A percentile compares a stretch with the other conserved stretches of the same genome.
These are phyloP conservation scores for Enhydra lutris DNA, from an alignment of 2,113 vertebrate genomes.

Conservation along the genomic window DNA sequence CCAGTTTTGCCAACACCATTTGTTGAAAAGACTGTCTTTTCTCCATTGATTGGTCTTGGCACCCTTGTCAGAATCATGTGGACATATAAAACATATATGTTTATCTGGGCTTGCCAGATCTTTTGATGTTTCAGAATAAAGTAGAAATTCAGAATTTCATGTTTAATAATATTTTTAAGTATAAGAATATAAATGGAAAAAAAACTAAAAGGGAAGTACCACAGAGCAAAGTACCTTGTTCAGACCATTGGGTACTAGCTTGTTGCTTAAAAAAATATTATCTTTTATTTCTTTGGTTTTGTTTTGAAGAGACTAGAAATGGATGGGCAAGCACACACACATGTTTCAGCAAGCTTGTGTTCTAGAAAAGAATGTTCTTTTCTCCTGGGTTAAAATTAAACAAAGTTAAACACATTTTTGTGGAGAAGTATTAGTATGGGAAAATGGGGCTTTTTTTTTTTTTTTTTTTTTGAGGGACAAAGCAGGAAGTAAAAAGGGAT, in stretches of 20 bases:
- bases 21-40: not conserved
- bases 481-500: not conserved
- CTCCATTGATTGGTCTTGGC: not conserved
- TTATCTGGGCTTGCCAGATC: not conserved
- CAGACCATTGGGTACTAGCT: not conserved
- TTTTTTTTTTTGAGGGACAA: not conserved
- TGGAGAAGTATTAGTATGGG: not conserved
- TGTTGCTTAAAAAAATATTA: not conserved
- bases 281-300: not conserved
- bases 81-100: not conserved
- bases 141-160: not conserved
- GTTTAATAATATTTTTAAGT: not conserved
- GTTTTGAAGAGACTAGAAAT: not conserved
- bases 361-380: not conserved
- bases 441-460: not conserved
- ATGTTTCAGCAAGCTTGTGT: not conserved
- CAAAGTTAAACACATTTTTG: not conserved
- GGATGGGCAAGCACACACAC: not conserved
- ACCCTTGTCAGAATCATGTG: not conserved
- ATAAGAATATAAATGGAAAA: not conserved
- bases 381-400: not conserved
- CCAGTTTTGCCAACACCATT: not conserved
- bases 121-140: constrained; percentile 24
- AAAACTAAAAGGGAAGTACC: not conserved
- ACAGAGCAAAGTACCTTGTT: not conserved